These are phyloP conservation scores for Toxotes jaculatrix DNA, from an alignment of 2,113 vertebrate genomes.

Conservation along the genomic window DNA sequence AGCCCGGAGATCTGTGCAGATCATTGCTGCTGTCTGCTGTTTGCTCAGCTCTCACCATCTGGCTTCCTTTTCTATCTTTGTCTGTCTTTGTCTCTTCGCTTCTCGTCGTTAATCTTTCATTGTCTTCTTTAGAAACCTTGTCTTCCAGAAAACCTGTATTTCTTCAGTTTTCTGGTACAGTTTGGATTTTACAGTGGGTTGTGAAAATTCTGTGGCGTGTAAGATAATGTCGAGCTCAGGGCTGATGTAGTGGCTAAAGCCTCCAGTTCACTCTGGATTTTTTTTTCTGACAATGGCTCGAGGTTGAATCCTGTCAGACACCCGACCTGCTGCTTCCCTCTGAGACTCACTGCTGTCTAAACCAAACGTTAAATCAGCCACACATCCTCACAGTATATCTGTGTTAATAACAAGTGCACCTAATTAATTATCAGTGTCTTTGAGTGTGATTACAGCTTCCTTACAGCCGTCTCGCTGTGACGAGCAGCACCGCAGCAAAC, in stretches of 20 bases:
- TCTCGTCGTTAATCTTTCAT: not conserved
- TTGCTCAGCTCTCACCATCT: conserved; percentile 8
- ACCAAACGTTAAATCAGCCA: not conserved
- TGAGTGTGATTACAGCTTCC: conserved; percentile 12
- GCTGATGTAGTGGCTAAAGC: not conserved
- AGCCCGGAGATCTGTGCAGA: not conserved
- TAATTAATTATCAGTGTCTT: not conserved
- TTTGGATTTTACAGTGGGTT: not conserved
- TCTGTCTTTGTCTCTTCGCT: not conserved
- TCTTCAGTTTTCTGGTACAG: not conserved
- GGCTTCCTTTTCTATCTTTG: conserved; percentile 15
- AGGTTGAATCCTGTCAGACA: conserved; percentile 9
- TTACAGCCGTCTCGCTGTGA: not conserved
- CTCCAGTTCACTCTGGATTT: not conserved
- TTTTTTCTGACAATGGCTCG: conserved; percentile 16
- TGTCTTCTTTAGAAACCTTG: not conserved
- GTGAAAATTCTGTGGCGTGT: not conserved
- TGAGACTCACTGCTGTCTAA: not conserved
- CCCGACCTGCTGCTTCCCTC: not conserved
- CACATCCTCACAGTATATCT: not conserved
- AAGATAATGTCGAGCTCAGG: not conserved
- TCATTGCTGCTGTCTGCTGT: conserved; percentile 1
- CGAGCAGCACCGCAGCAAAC: not conserved
- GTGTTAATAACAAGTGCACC: conserved; percentile 9
- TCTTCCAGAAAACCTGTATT: not conserved